Evolutionary conservation across 2,113 vertebrate species (phyloP), one percentile per base, ranked within the genome.

Genomic region (Hipposideros armiger): DNA sequence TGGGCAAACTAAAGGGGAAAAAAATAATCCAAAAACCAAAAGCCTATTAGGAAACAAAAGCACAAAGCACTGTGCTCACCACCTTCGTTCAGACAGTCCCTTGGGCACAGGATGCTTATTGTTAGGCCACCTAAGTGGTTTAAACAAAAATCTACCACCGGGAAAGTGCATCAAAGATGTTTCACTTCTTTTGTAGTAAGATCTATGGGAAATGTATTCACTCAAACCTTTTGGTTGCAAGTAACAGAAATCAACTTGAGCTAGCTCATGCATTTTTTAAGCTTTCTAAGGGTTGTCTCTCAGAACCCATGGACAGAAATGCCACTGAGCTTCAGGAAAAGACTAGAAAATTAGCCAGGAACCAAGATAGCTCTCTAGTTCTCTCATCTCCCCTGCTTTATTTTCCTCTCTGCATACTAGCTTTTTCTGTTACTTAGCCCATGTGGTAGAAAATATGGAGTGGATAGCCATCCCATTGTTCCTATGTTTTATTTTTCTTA

Each of bases 141-240:
- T 47, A 40, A 45, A 92, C 42, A 70, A 78, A 89, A 96, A 36
- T 64, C 69, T 91, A 66, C 36, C 56, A 74, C 22, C 64, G 80
- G 32, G 87, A 95, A 94, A 80, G 10, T 17, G 81, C 32, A 76
- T 69, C 36, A 87, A 69, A 89, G 67, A 40, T 22, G 15, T 54
- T 77, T 91, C 54, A 54, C 69, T 89, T 82, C 54, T 67, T 95
- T 83, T 69, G 56, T 72, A 83, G 80, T 30, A 73, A 83, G 32
- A 56, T 95, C 92, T 69, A 86, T 52, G 58, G 87, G 62, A 83
- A 95, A 62, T 3, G 5, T 64, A 54, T 78, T 86, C 56, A 66
- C 94, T 78, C 54, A 45, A 82, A 66, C 17, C 2, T 70, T 78
- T 73, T 54, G 74, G 94, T 74, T n/a, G 36, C 73, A 90, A 92